These are phyloP conservation scores for Spea bombifrons DNA, from an alignment of 2,113 vertebrate species.

Conservation along the genomic window DNA sequence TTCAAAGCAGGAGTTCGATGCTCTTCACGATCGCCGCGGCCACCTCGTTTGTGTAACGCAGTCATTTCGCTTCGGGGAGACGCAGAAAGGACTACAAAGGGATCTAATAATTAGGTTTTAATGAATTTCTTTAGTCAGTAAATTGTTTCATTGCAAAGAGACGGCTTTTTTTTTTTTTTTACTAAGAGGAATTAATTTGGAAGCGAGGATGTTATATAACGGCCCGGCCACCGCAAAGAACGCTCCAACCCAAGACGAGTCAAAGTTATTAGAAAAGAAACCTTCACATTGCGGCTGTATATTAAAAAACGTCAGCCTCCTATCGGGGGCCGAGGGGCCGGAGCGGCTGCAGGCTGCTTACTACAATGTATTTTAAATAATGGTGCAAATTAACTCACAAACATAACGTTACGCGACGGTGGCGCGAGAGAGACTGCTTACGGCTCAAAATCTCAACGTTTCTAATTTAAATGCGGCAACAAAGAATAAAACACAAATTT, in stretches of 20 bases:
- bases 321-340: background rate
- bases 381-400: conserved; percentile 33
- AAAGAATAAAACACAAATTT: too few relatives aligned
- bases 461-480: too few relatives aligned
- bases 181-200: conserved; percentile 28
- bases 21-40: background rate
- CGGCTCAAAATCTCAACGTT: too few relatives aligned
- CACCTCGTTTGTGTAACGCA: conserved; percentile 2
- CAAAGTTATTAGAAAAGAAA: conserved; percentile 20
- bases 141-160: conserved; percentile 8
- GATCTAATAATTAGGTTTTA: conserved; percentile 31
- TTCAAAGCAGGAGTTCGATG: background rate
- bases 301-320: background rate
- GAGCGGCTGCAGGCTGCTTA: background rate
- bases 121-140: conserved; percentile 36
- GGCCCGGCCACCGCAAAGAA: conserved; percentile 22
- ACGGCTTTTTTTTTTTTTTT: background rate
- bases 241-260: conserved; percentile 2
- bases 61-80: conserved; percentile 36
- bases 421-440: background rate
- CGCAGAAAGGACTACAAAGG: conserved; percentile 9
- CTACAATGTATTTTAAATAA: conserved; percentile 7
- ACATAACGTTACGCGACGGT: background rate
- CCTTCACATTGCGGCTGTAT: conserved; percentile 12
- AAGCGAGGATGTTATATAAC: conserved; percentile 26